These are phyloP conservation scores for Chloroclystis v-ata DNA, from an alignment of 2,888 invertebrate species.

Conservation along the genomic window DNA sequence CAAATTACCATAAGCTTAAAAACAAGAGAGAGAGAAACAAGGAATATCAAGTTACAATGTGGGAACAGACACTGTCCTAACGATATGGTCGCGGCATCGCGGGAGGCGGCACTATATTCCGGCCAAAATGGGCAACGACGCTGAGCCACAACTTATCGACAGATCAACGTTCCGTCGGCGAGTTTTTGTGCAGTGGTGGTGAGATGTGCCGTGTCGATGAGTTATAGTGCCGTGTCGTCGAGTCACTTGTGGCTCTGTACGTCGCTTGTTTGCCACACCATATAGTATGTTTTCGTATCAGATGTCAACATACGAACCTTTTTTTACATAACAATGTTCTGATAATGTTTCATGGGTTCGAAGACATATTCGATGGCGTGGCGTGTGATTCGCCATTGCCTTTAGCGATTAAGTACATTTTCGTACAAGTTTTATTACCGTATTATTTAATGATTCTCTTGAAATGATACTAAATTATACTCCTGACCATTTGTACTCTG, in stretches of 20 bases:
- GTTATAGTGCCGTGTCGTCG: not conserved
- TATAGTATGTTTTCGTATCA: slow-evolving; percentile 2
- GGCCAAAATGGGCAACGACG: not conserved
- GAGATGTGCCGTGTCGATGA: slow-evolving; percentile 1
- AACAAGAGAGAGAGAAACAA: not conserved
- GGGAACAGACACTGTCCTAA: slow-evolving; percentile 1
- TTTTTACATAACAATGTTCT: slow-evolving; percentile 16
- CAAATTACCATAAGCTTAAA: not conserved
- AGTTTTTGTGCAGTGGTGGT: slow-evolving; percentile 3
- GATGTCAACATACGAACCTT: slow-evolving; percentile 12
- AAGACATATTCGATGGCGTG: slow-evolving; percentile 5
- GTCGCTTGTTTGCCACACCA: slow-evolving; percentile 1
- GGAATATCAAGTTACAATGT: not conserved
- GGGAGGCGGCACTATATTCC: not conserved
- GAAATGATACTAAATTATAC: slow-evolving; percentile 28
- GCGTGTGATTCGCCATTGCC: slow-evolving; percentile 15
- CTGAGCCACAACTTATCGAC: not conserved
- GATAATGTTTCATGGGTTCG: slow-evolving; percentile 2
- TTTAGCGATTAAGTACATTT: slow-evolving; percentile 9
- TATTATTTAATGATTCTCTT: slow-evolving; percentile 28
- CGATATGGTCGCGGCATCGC: slow-evolving; percentile 4
- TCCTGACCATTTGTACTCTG: slow-evolving; percentile 31
- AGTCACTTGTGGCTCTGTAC: not conserved
- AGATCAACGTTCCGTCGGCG: slow-evolving; percentile 1
- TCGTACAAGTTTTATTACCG: slow-evolving; percentile 3